phyloP scores from a whole-genome alignment of 1,140 invertebrate species.

The Apocrypta bakeri region DNA sequence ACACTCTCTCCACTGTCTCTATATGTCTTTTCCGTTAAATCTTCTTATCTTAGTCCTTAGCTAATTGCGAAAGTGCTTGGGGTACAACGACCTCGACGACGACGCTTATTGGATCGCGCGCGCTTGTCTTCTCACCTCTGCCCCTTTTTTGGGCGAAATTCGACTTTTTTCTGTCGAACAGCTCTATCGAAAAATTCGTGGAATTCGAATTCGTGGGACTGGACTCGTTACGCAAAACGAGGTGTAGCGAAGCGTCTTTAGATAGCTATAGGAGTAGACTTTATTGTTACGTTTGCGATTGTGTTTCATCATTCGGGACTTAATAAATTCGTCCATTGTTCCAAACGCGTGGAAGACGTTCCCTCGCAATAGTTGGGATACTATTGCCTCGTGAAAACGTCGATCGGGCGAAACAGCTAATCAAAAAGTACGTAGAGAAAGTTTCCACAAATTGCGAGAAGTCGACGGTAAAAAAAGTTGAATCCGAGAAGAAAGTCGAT shows the following conservation, averaged over 20 bases:
- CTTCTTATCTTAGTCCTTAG: slow-evolving; percentile 39
- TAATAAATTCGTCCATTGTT: background rate
- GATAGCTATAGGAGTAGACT: background rate
- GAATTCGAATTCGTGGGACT: background rate
- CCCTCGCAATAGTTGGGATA: no score
- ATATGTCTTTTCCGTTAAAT: slow-evolving; percentile 25
- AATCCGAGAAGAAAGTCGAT: slow-evolving; percentile 31
- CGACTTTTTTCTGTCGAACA: no score
- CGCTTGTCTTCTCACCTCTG: background rate
- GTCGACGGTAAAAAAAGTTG: background rate
- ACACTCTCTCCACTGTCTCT: slow-evolving; percentile 9
- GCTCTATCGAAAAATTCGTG: background rate
- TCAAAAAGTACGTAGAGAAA: background rate
- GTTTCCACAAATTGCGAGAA: no score
- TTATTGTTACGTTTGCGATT: background rate
- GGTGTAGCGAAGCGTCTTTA: background rate
- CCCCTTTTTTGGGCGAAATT: background rate
- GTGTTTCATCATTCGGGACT: background rate
- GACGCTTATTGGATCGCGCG: background rate
- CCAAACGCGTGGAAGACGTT: background rate
- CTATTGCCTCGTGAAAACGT: background rate
- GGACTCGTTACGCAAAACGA: background rate
- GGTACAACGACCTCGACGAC: background rate
- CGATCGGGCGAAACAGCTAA: background rate
- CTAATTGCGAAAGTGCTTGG: slow-evolving; percentile 37